These are phyloP conservation scores for Drosophila suboccidentalis DNA, from an alignment of 2,888 invertebrate species.

Conservation along the genomic window DNA sequence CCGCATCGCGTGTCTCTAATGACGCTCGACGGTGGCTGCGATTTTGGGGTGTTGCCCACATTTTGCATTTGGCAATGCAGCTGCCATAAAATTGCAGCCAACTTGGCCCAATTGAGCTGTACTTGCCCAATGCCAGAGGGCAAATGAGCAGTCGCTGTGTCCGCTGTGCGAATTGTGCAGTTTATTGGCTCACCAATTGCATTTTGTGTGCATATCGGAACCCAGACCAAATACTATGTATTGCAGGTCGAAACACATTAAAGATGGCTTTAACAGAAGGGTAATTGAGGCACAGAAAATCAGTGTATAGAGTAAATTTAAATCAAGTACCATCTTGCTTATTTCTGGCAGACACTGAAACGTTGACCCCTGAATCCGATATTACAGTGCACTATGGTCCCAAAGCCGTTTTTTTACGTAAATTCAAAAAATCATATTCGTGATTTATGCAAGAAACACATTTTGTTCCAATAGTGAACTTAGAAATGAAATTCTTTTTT, in stretches of 20 bases:
- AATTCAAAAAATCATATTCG: no score
- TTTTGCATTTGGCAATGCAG: slow-evolving; percentile 48
- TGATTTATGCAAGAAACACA: no score
- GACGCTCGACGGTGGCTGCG: slow-evolving; percentile 57
- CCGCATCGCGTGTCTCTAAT: slow-evolving; percentile 68
- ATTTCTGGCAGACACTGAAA: not conserved
- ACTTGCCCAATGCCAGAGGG: not conserved
- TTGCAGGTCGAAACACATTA: not conserved
- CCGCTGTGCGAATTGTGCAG: slow-evolving; percentile 22
- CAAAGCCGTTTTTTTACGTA: no score
- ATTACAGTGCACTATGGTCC: not conserved
- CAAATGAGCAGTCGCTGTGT: slow-evolving; percentile 12
- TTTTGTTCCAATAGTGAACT: no score
- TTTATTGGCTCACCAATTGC: slow-evolving; percentile 35
- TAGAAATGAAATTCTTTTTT: no score
- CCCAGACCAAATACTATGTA: not conserved
- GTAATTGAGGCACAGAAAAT: not conserved
- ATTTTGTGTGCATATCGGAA: slow-evolving; percentile 17
- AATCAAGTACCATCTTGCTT: not conserved
- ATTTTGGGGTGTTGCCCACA: slow-evolving; percentile 55
- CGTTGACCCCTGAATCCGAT: no score
- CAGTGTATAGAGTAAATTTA: not conserved
- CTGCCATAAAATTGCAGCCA: slow-evolving; percentile 66
- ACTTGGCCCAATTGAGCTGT: slow-evolving; percentile 27
- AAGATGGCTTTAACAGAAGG: no score